Evolutionary conservation across 2,888 invertebrate species (phyloP).

Genomic region (Leptinotarsa tumamoca): DNA sequence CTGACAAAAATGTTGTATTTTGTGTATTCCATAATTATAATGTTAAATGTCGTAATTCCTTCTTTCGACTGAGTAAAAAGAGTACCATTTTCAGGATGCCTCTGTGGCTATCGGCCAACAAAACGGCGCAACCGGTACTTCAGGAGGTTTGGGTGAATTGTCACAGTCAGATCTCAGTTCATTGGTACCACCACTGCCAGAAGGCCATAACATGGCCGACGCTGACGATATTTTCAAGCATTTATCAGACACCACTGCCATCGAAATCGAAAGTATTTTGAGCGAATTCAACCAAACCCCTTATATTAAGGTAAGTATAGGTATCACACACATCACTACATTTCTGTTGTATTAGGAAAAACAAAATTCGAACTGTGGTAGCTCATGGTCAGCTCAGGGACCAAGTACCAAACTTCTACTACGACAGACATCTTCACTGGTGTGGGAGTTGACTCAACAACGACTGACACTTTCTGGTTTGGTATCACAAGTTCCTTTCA

Average conservation of each 20-base stretch:
- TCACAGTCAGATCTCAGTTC: slow-evolving; percentile 80
- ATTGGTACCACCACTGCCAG: slow-evolving; percentile 75
- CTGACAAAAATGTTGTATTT: too few relatives aligned
- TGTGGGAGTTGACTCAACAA: too few relatives aligned
- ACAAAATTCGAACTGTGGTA: too few relatives aligned
- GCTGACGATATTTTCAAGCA: slow-evolving; percentile 86
- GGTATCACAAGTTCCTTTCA: too few relatives aligned
- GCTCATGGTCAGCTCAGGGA: too few relatives aligned
- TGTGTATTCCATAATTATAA: too few relatives aligned
- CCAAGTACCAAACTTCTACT: too few relatives aligned
- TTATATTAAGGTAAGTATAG: slow-evolving; percentile 76
- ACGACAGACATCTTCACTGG: too few relatives aligned
- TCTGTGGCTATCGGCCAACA: slow-evolving; percentile 70
- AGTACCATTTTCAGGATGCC: slow-evolving; percentile 70
- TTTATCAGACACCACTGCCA: slow-evolving; percentile 84
- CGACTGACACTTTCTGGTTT: too few relatives aligned
- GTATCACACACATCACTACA: neutral
- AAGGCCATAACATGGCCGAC: slow-evolving; percentile 66
- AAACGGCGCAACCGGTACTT: slow-evolving; percentile 65
- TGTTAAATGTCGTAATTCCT: too few relatives aligned
- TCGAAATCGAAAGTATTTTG: slow-evolving; percentile 87
- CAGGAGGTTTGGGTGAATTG: slow-evolving; percentile 72
- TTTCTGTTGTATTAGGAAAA: neutral
- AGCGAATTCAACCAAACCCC: slow-evolving; percentile 77
- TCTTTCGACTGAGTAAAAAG: too few relatives aligned